Base-by-base conservation (phyloP, 2,888 invertebrate species). In the Baccha elongata region DNA sequence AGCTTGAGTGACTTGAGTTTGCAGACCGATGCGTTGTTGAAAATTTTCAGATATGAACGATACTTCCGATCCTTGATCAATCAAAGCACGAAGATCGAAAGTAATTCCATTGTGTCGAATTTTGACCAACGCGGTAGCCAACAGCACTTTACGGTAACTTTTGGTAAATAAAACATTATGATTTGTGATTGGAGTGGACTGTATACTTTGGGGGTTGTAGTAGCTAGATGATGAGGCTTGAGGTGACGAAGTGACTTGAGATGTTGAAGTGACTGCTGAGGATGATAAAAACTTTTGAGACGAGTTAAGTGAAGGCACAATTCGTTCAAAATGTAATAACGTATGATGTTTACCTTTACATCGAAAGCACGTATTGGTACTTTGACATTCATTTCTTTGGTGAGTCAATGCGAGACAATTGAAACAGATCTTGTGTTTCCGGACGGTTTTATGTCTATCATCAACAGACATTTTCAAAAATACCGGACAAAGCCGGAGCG, bases 31-130 rank as follows among this genome's bases (percentile, higher is more conserved):
- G 1, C 5, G 37, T 3, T 10, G 23, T 15, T 55, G 65, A 0
- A 44, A n/a, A 3, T 35, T n/a, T 23, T 81, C 64, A 1, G 83
- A 79, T 13, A 83, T 73, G 11, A 85, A 78, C 0, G 80, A 58
- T 1, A 60, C 78, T n/a, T 78, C 74, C 0, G 81, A 81, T 1
- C 74, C 81, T 2, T 80, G 67, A 29, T 78, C 78, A 7, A 81
- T 50, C 2, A 80, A 26, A 0, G 83, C 79, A 15, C 80, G 15
- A 2, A 62, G 62, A 10, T 37, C 10, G 26, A 55, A 75, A 6
- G 19, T 13, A 1, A 58, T 8, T 2, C 44, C 40, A 8, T 8
- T 5, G 8, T 60, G 53, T 1, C 37, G 26, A 15, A 76, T 21
- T 3, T 62, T 10, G 8, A 64, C 68, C 2, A 76, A 19, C 3